These are phyloP conservation scores for Sander lucioperca DNA, from an alignment of 2,113 vertebrate species.

Conservation along the genomic window DNA sequence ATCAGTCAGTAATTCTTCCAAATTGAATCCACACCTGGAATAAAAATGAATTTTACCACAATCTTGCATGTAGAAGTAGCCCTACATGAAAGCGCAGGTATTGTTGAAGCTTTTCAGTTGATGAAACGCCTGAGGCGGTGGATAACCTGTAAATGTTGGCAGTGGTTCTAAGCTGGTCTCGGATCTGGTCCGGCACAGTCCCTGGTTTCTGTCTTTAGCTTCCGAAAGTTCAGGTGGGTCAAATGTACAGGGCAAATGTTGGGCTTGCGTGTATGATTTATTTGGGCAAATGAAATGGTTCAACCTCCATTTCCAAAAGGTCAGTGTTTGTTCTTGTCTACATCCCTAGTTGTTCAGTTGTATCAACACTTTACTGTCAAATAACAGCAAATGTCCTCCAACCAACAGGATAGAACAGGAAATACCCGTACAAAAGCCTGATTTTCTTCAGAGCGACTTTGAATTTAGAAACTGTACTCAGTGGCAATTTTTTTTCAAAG, in stretches of 20 bases:
- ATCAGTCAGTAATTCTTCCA: not conserved
- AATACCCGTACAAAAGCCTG: conserved; percentile 3
- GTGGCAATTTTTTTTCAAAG: not conserved
- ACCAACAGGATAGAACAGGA: not conserved
- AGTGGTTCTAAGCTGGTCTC: not conserved
- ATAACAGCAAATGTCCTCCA: not conserved
- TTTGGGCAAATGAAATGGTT: not conserved
- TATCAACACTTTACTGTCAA: not conserved
- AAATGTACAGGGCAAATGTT: not conserved
- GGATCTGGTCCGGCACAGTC: not conserved
- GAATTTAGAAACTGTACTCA: conserved; percentile 13
- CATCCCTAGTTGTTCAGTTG: not conserved
- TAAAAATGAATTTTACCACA: not conserved
- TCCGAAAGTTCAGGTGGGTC: conserved; percentile 2
- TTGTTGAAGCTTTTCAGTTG: not conserved
- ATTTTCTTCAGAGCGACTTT: not conserved
- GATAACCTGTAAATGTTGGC: conserved; percentile 28
- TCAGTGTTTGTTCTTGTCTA: not conserved
- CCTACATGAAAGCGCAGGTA: not conserved
- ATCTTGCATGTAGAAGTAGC: not conserved
- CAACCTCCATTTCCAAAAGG: not conserved
- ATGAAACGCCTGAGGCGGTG: not conserved
- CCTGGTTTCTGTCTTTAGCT: not conserved
- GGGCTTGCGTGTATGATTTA: conserved; percentile 8
- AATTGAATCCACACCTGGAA: not conserved